Conservation (phyloP, 2,888 invertebrate genomes). For the Mythimna impura region DNA sequence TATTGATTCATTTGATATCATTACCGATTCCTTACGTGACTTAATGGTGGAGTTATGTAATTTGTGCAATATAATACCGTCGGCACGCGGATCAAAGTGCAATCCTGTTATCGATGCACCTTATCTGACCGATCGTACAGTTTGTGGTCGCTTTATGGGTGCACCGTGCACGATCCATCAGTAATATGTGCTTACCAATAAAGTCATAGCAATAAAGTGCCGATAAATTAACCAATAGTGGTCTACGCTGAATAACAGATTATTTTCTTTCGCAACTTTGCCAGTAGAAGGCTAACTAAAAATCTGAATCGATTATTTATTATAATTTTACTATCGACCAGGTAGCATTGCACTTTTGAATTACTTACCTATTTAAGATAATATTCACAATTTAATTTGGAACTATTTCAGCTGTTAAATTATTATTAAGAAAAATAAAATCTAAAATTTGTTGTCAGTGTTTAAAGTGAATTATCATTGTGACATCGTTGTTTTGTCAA, state of each 20-base stretch:
- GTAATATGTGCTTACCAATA: constrained; percentile 60
- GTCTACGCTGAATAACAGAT: constrained; percentile 75
- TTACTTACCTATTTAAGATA: background rate
- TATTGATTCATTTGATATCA: constrained; percentile 49
- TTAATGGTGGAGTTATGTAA: constrained; percentile 56
- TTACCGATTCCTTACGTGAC: constrained; percentile 51
- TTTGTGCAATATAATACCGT: constrained; percentile 45
- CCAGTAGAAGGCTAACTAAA: constrained; percentile 61
- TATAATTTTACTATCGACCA: constrained; percentile 12
- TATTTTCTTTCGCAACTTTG: constrained; percentile 69
- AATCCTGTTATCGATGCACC: constrained; percentile 53
- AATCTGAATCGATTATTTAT: constrained; percentile 65
- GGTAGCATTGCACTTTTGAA: background rate
- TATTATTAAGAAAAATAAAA: too few relatives aligned
- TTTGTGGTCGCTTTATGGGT: constrained; percentile 3
- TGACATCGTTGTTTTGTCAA: too few relatives aligned
- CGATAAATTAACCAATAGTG: constrained; percentile 74
- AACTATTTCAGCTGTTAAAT: too few relatives aligned
- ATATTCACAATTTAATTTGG: background rate
- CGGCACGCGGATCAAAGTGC: constrained; percentile 42
- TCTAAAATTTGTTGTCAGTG: too few relatives aligned
- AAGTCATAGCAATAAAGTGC: constrained; percentile 73
- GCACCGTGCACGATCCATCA: constrained; percentile 21
- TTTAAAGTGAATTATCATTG: too few relatives aligned
- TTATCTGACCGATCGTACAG: constrained; percentile 12